phyloP scores from a whole-genome alignment of 2,113 vertebrate species.

The Hippocampus comes region DNA sequence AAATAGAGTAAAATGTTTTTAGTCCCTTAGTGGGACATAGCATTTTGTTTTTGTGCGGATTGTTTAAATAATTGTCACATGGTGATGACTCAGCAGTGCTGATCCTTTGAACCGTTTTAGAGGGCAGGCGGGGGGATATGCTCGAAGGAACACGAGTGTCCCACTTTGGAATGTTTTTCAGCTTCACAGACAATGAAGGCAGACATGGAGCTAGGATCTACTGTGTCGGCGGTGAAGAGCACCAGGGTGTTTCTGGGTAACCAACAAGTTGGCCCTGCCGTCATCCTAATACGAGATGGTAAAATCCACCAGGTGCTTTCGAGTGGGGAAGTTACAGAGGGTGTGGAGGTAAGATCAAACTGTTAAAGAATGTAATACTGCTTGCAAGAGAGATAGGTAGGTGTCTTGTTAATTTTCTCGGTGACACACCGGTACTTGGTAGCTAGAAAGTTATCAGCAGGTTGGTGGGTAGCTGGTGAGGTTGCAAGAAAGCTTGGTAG shows the following conservation, averaged over 20 bases:
- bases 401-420: neutral
- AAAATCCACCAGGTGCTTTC: constrained; percentile 68
- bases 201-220: constrained; percentile 67
- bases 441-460: neutral
- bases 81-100: constrained; percentile 25
- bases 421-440: neutral
- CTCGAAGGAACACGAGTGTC: neutral
- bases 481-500: too few relatives aligned
- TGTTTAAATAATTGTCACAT: neutral
- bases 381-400: too few relatives aligned
- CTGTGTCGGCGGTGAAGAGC: constrained; percentile 68
- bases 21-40: neutral
- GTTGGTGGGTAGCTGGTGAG: too few relatives aligned
- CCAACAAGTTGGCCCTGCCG: constrained; percentile 61
- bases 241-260: constrained; percentile 66
- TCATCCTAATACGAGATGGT: constrained; percentile 69
- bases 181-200: neutral
- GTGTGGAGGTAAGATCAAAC: neutral
- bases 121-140: constrained; percentile 4
- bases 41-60: neutral
- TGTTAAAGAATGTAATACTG: neutral
- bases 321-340: constrained; percentile 20
- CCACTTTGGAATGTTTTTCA: neutral
- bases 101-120: neutral
- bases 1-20: neutral